Base-by-base conservation (phyloP, 1,140 invertebrate genomes). In the Galleria mellonella region DNA sequence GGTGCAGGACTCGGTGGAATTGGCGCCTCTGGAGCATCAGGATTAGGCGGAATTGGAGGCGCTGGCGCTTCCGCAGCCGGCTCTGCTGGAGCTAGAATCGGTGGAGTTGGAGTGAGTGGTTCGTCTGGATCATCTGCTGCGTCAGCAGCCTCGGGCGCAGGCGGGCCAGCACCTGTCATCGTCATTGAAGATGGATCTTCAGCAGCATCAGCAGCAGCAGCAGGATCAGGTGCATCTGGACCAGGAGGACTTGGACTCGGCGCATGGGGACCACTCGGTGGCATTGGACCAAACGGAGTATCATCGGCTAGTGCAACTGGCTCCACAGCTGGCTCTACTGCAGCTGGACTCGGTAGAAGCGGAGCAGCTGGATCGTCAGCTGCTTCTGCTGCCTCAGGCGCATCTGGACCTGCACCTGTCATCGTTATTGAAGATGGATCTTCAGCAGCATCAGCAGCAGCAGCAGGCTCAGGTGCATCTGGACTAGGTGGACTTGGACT, bases 221-320 rank as follows among this genome's bases (percentile, higher is more conserved):
- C 31, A n/a, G 43, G 43, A 10, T 32, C 44, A 12, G 46, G 50
- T 9, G 35, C 36, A n/a, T 12, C 53, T 14, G 43, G 45, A 9
- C 27, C 32, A 42, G 37, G 27, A 2, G 32, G 12, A n/a, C n/a
- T n/a, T n/a, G n/a, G n/a, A n/a, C n/a, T n/a, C n/a, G n/a, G n/a
- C n/a, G n/a, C n/a, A n/a, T n/a, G n/a, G n/a, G n/a, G n/a, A n/a
- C n/a, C n/a, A n/a, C n/a, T n/a, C n/a, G n/a, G n/a, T 27, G 14
- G 32, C 32, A 12, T 2, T 33, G n/a, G n/a, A n/a, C n/a, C n/a
- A n/a, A n/a, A n/a, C n/a, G n/a, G n/a, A n/a, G n/a, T n/a, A n/a
- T 12, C 8, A 11, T 33, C 10, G 14, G 2, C 32, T 33, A 13
- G 28, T 4, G 28, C 28, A 29, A 5, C 32, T 4, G 14, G 7